Evolutionary conservation across 2,888 invertebrate genomes (phyloP).

Genomic region (Xylophagus ater): DNA sequence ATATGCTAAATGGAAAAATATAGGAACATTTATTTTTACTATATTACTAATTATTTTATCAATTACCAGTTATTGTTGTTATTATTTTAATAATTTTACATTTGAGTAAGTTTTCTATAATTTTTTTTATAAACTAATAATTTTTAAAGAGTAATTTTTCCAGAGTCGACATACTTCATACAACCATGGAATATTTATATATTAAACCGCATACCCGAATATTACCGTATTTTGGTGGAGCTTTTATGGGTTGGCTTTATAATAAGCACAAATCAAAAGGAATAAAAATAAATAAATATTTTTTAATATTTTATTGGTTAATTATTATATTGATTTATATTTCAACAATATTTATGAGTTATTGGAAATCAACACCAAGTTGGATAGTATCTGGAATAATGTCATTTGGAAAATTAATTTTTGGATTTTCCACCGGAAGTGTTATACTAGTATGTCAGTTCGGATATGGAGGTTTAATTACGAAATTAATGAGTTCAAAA

Average conservation of each 20-base stretch:
- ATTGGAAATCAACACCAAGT: conserved; percentile 26
- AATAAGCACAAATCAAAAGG: conserved; percentile 13
- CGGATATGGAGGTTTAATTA: conserved; percentile 25
- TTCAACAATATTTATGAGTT: conserved; percentile 28
- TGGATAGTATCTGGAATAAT: conserved; percentile 26
- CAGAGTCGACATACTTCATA: conserved; percentile 27
- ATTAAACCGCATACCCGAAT: conserved; percentile 29
- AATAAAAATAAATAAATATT: conserved; percentile 11
- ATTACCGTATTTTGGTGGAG: conserved; percentile 28
- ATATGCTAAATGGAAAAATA: conserved; percentile 23
- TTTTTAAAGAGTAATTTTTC: conserved; percentile 2
- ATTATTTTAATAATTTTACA: conserved; percentile 25
- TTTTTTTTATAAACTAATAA: background rate
- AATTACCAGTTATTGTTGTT: conserved; percentile 23
- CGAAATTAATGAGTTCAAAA: conserved; percentile 23
- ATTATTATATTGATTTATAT: conserved; percentile 21
- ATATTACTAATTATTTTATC: conserved; percentile 21
- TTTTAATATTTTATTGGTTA: conserved; percentile 24
- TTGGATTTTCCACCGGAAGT: conserved; percentile 26
- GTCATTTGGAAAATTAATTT: conserved; percentile 29
- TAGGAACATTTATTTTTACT: conserved; percentile 25
- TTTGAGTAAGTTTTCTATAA: conserved; percentile 27
- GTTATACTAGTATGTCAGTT: conserved; percentile 25
- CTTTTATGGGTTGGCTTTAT: conserved; percentile 26
- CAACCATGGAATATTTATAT: conserved; percentile 27